Evolutionary conservation across 2,113 vertebrate species (phyloP), one percentile per base, ranked within the genome.

Genomic region (Brachypteracias leptosomus): DNA sequence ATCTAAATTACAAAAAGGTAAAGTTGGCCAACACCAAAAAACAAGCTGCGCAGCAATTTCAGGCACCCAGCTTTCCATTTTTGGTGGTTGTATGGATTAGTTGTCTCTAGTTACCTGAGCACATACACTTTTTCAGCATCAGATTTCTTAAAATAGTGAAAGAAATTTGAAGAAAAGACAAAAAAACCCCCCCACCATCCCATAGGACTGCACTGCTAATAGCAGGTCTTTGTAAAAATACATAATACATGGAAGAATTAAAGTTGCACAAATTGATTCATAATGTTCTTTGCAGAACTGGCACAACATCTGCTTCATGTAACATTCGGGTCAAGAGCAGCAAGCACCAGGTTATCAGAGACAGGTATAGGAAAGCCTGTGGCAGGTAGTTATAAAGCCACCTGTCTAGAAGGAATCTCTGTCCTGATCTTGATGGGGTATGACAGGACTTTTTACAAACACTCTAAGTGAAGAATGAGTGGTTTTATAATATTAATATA

Each of bases 371-470:
- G 70, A 78, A 94, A 74, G 36, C 46, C 40, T 36, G 5, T 49
- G 14, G 51, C 18, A 66, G 36, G 26, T 26, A 52, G 68, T 22
- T 35, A 31, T 33, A 81, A 85, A 68, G 62, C 62, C 52, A 36
- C 13, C 9, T 31, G 16, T 59, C 52, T 51, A 46, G 33, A 28
- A 63, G n/a, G n/a, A 54, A 40, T 63, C n/a, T 66, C 52, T 84
- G 75, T 28, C 13, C 18, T 22, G 38, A 51, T 2, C 54, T 24
- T 47, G 18, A 47, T 38, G 11, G 85, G 7, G 7, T n/a, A 42
- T 0, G 11, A 33, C 25, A 81, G 35, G 20, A 65, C 13, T 46
- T 80, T 91, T 78, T 0, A 0, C 33, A 72, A 59, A 55, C 17
- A 78, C 24, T 40, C 10, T 18, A 67, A 28, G 22, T 46, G 36